Evolutionary conservation across 2,113 vertebrate genomes (phyloP).

Genomic region (Phalacrocorax brasilianus): DNA sequence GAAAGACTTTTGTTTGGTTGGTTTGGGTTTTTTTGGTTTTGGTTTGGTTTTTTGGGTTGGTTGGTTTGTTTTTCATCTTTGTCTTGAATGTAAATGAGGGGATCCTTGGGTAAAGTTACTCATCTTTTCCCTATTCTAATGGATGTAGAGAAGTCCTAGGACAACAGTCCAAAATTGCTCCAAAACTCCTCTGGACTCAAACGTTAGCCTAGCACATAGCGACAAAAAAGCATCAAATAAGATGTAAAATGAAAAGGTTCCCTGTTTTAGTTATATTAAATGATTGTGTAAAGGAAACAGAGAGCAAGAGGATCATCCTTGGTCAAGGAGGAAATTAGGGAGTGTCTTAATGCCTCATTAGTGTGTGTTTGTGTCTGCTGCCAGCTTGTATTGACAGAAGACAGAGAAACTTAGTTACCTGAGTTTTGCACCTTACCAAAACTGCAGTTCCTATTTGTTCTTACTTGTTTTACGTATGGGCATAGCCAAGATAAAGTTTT

Average conservation of each 20-base stretch:
- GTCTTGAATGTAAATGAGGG: neutral
- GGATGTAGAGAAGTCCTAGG: neutral
- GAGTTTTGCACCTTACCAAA: neutral
- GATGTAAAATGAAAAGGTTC: neutral
- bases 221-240: neutral
- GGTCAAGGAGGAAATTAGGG: neutral
- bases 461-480: accelerated
- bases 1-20: neutral
- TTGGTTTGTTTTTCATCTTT: neutral
- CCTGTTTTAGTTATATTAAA: neutral
- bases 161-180: neutral
- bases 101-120: neutral
- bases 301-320: neutral
- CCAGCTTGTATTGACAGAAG: neutral
- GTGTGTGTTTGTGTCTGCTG: neutral
- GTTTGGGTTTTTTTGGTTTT: too few relatives aligned
- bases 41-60: too few relatives aligned
- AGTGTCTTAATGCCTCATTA: neutral
- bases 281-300: neutral
- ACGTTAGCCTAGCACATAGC: neutral
- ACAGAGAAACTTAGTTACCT: neutral
- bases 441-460: neutral
- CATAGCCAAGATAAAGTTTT: neutral
- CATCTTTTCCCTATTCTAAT: neutral
- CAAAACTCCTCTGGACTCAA: neutral